phyloP scores from a whole-genome alignment of 2,113 vertebrate species.

The Phodopus roborovskii region DNA sequence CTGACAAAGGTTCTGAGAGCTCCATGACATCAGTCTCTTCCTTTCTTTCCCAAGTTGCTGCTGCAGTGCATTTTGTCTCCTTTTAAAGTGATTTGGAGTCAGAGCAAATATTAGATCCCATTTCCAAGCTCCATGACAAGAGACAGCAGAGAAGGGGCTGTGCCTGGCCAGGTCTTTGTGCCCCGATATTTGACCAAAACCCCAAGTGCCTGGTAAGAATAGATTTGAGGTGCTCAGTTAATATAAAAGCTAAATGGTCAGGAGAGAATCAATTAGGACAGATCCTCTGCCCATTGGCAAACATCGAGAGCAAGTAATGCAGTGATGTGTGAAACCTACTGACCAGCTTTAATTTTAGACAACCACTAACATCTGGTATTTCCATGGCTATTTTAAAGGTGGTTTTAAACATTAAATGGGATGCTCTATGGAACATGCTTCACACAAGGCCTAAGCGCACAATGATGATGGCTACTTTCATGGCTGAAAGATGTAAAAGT shows the following conservation, averaged over 20 bases:
- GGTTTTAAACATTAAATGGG: slow-evolving; percentile 17
- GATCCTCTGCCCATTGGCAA: neutral
- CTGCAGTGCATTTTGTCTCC: slow-evolving; percentile 76
- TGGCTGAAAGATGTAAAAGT: neutral
- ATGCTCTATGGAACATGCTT: neutral
- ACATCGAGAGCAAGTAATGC: neutral
- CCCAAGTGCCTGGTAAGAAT: neutral
- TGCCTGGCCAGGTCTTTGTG: neutral
- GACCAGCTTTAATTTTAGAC: neutral
- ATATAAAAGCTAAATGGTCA: neutral
- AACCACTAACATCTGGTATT: neutral
- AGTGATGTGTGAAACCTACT: neutral
- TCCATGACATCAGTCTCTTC: slow-evolving; percentile 73
- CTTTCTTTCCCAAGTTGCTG: slow-evolving; percentile 75
- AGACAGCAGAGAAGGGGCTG: neutral
- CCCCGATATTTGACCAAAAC: slow-evolving; percentile 26
- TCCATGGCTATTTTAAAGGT: neutral
- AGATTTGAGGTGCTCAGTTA: neutral
- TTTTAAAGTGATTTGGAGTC: slow-evolving; percentile 79
- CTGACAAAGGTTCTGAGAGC: slow-evolving; percentile 70
- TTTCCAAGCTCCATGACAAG: slow-evolving; percentile 7
- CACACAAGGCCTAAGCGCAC: neutral
- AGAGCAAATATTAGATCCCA: slow-evolving; percentile 71
- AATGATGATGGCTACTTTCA: neutral
- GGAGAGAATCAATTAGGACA: neutral